A percentile compares a stretch with the other conserved stretches of the same genome.
phyloP scores from a whole-genome alignment of 2,888 invertebrate species.

The Tipula confusa region DNA sequence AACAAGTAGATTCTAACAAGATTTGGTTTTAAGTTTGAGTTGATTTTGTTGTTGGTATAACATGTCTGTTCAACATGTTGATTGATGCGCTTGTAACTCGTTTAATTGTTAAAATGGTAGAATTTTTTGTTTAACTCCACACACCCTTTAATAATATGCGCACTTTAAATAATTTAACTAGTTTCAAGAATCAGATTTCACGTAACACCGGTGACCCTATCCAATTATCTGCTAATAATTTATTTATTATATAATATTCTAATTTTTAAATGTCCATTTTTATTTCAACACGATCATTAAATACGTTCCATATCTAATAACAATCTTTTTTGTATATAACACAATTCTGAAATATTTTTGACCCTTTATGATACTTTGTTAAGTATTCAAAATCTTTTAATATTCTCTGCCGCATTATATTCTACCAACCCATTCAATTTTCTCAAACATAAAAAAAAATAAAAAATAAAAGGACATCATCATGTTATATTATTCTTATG shows the following conservation, averaged over 20 bases:
- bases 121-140: background rate
- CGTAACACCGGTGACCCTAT: background rate
- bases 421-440: background rate
- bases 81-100: no score
- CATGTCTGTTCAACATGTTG: background rate
- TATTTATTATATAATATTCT: background rate
- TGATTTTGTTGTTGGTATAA: background rate
- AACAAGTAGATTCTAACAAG: background rate
- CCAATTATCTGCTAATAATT: background rate
- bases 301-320: background rate
- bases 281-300: background rate
- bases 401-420: background rate
- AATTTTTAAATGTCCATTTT: constrained; percentile 20
- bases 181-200: background rate
- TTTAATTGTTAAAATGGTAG: background rate
- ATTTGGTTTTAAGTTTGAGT: background rate
- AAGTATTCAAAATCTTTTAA: background rate
- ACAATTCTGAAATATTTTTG: background rate
- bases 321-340: no score
- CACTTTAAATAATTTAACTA: background rate
- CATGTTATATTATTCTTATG: background rate
- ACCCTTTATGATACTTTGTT: background rate
- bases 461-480: background rate
- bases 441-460: background rate
- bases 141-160: background rate